Percentiles rank a stretch among this genome's conserved stretches.
phyloP scores from a whole-genome alignment of 2,797 vertebrate genomes.

The Ateles fusciceps region DNA sequence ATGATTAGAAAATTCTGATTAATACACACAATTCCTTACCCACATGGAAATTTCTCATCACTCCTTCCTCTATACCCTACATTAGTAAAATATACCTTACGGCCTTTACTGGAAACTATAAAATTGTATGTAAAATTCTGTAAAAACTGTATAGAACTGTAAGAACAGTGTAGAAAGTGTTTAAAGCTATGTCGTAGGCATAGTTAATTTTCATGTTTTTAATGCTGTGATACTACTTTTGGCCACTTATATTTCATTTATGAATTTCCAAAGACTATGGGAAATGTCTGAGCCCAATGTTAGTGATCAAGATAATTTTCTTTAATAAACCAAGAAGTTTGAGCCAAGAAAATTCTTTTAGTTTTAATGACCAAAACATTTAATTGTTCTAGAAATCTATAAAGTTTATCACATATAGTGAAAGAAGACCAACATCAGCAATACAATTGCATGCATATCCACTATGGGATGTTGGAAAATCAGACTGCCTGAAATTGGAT shows the following conservation, averaged over 20 bases:
- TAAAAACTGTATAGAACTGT: neutral
- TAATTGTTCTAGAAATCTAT: neutral
- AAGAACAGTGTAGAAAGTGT: neutral
- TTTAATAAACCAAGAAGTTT: neutral
- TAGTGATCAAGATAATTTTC: neutral
- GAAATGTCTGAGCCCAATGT: neutral
- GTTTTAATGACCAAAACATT: neutral
- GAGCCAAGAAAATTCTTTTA: neutral
- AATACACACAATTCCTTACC: neutral
- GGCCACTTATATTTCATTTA: neutral
- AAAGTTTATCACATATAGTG: neutral
- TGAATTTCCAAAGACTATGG: neutral
- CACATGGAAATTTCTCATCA: neutral
- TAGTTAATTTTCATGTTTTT: neutral
- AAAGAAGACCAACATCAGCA: neutral
- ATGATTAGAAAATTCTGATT: neutral
- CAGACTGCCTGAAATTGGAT: neutral
- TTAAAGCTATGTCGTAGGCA: neutral
- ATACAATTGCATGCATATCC: neutral
- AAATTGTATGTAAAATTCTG: neutral
- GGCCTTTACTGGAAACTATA: neutral
- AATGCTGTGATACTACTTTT: neutral
- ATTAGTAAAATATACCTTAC: neutral
- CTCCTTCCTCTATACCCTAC: neutral
- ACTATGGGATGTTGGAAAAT: neutral